A percentile compares a stretch with the other conserved stretches of the same genome.
Evolutionary conservation across 2,113 vertebrate genomes (phyloP).

Genomic region (Tamias sibiricus): DNA sequence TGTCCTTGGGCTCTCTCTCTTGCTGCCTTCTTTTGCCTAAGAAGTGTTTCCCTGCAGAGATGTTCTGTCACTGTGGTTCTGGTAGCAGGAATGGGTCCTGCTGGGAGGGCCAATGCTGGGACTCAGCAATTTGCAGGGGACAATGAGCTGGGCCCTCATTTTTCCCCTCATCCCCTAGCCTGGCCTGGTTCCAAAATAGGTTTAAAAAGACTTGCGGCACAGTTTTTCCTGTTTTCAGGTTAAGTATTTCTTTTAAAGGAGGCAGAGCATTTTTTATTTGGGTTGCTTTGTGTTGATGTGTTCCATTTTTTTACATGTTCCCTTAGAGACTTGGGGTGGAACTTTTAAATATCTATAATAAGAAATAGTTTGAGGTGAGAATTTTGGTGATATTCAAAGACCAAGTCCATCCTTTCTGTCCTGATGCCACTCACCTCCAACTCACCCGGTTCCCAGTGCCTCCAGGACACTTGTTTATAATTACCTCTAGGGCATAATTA

Average conservation of each 20-base stretch:
- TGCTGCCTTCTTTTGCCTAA: accelerated
- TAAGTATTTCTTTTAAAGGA: neutral
- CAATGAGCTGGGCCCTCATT: neutral
- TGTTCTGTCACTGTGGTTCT: neutral
- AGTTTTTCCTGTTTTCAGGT: neutral
- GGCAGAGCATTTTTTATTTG: neutral
- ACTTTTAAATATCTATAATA: slow-evolving; percentile 23
- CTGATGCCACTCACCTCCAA: neutral
- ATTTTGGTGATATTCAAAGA: neutral
- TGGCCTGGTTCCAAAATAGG: neutral
- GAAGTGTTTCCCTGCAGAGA: neutral
- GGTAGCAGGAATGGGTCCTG: no score
- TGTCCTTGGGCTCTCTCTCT: neutral
- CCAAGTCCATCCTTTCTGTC: neutral
- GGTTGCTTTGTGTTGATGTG: neutral
- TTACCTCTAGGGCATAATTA: neutral
- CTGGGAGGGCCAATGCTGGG: neutral
- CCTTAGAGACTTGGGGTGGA: neutral
- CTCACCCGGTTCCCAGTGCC: neutral
- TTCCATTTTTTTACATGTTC: neutral
- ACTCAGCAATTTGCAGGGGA: accelerated
- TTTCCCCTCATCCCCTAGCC: accelerated
- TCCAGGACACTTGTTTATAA: neutral
- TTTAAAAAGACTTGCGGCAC: neutral
- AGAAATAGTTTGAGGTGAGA: neutral